Percentiles rank a stretch among this genome's conserved stretches.
Conservation (phyloP, 2,797 vertebrate species). For the Tamandua tetradactyla region DNA sequence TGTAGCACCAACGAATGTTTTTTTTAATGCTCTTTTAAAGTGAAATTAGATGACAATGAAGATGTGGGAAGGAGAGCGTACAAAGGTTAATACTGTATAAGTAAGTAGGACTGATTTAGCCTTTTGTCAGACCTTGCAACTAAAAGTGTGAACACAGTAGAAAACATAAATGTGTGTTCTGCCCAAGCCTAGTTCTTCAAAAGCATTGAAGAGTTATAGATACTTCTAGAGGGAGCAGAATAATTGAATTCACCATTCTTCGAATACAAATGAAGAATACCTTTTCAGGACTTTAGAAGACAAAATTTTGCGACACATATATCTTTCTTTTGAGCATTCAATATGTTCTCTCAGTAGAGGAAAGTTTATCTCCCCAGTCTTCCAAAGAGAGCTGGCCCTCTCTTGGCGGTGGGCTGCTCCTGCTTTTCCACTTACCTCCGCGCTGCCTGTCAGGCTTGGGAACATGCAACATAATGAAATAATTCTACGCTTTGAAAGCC, state of each 20-base stretch:
- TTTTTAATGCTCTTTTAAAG: neutral
- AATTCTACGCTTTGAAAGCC: neutral
- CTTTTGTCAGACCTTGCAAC: neutral
- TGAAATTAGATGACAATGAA: neutral
- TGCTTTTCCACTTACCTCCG: too few relatives aligned
- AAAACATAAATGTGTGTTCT: neutral
- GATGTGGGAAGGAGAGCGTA: too few relatives aligned
- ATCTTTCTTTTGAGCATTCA: neutral
- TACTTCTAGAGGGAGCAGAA: neutral
- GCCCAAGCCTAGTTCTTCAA: neutral
- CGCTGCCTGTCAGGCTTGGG: neutral
- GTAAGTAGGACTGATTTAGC: neutral
- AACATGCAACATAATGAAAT: neutral
- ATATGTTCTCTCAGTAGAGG: neutral
- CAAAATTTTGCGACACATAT: neutral
- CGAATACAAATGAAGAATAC: neutral
- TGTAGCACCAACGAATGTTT: rapidly evolving
- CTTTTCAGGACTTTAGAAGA: neutral
- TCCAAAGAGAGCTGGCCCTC: neutral
- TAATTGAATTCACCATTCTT: neutral
- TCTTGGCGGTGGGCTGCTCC: neutral
- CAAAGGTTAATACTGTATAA: rapidly evolving
- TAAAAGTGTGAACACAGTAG: neutral
- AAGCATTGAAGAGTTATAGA: neutral
- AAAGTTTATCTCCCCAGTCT: neutral